Evolutionary conservation across 2,797 vertebrate species (phyloP).

Genomic region (Myotis daubentonii): DNA sequence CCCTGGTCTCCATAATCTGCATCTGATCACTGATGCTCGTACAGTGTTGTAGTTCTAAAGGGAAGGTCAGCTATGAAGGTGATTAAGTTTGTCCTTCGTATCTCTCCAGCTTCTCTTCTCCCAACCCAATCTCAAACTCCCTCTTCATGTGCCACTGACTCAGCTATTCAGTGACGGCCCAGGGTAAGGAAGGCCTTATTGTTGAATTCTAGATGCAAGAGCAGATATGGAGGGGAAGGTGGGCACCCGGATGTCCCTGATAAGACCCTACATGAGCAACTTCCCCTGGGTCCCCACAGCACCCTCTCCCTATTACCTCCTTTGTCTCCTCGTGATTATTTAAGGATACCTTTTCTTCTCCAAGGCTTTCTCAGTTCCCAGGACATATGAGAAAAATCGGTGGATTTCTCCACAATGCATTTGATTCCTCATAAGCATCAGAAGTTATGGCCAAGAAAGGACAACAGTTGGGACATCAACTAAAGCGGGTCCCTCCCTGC

Average conservation of each 20-base stretch:
- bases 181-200: neutral
- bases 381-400: neutral
- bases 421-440: neutral
- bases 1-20: neutral
- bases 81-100: neutral
- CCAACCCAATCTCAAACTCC: neutral
- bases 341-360: conserved; percentile 31
- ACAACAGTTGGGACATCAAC: neutral
- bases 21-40: neutral
- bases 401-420: neutral
- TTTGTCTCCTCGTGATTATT: neutral
- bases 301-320: neutral
- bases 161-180: neutral
- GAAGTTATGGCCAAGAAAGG: conserved; percentile 45
- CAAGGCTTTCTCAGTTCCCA: neutral
- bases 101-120: neutral
- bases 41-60: neutral
- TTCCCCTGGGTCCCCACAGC: neutral
- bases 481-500: conserved; percentile 31
- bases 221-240: neutral
- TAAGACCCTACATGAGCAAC: too few relatives aligned
- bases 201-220: neutral
- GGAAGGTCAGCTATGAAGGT: neutral
- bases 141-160: neutral
- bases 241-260: neutral